Base-by-base conservation (phyloP, 1,140 invertebrate species). In the Heliconius nattereri region DNA sequence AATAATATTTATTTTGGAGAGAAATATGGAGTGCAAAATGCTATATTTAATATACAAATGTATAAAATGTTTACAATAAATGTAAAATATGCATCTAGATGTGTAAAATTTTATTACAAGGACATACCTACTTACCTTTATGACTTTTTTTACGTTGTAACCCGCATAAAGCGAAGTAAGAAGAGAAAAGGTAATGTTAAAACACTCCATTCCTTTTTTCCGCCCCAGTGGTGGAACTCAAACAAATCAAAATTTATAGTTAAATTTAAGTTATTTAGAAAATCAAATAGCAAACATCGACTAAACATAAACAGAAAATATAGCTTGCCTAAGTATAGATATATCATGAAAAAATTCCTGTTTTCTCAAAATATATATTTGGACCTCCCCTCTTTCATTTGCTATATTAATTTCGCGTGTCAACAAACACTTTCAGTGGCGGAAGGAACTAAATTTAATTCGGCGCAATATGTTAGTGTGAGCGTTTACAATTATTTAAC, bases 361-460 rank as follows among this genome's bases (percentile, higher is more conserved):
- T 84, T 85, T 81, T 83, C 75, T 81, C 71, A 79, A 81, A 84
- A 85, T 66, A 73, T 52, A 77, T 70, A 79, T 82, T 83, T 82
- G 73, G 81, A 75, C 81, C 76, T 82, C 82, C 85, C 83, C 86
- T 83, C 81, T 88, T 88, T 89, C 89, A 87, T 90, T 89, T 89
- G 89, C 86, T 87, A 90, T 90, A 91, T 90, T 91, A 91, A 91
- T 91, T 91, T 89, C 83, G 85, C 84, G 83, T 88, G 90, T 91
- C 89, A 90, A 91, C 88, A 85, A 87, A 86, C 88, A 87, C 85
- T 90, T 90, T 84, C 84, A 84, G 81, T 85, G 83, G 84, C 85
- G 85, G 86, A 87, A 85, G 80, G 83, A 85, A 57, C 82, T 76
- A 66, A 57, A 82, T 84, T 72, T 32, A 32, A 71, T 74, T 19